Evolutionary conservation across 1,140 invertebrate genomes (phyloP).

Genomic region (Protaetia brevitarsis): DNA sequence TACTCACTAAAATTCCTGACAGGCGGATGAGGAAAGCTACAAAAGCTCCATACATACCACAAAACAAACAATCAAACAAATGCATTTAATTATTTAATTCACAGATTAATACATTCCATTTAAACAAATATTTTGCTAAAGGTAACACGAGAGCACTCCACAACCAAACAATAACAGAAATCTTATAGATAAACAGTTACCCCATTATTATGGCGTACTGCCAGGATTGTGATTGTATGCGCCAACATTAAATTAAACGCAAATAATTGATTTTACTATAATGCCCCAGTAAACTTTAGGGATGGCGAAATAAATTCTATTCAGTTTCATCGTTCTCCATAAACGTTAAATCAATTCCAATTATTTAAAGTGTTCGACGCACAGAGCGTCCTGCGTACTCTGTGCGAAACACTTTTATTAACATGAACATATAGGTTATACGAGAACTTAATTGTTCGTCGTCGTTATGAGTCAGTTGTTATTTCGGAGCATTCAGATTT

Average conservation of each 20-base stretch:
- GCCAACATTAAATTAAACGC: neutral
- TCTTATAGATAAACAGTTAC: too few species aligned
- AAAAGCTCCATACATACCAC: too few species aligned
- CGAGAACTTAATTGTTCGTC: neutral
- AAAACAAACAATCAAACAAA: too few species aligned
- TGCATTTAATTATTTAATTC: too few species aligned
- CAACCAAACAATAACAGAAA: too few species aligned
- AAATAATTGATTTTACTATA: neutral
- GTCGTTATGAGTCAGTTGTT: neutral
- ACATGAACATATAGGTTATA: neutral
- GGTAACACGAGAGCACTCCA: too few species aligned
- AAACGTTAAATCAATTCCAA: neutral
- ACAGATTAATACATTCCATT: too few species aligned
- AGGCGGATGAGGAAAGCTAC: too few species aligned
- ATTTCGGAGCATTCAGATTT: neutral
- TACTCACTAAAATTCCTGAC: too few species aligned
- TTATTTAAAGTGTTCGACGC: slow-evolving; percentile 6
- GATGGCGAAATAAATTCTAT: neutral
- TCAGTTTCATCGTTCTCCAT: neutral
- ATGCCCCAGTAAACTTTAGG: neutral
- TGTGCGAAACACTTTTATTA: slow-evolving; percentile 2
- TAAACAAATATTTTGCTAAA: too few species aligned
- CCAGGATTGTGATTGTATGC: neutral
- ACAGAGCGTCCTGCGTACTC: neutral
- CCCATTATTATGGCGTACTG: too few species aligned